Percentiles rank a stretch among this genome's conserved stretches.
Conservation (phyloP, 2,113 vertebrate species). For the Anhinga rufa region DNA sequence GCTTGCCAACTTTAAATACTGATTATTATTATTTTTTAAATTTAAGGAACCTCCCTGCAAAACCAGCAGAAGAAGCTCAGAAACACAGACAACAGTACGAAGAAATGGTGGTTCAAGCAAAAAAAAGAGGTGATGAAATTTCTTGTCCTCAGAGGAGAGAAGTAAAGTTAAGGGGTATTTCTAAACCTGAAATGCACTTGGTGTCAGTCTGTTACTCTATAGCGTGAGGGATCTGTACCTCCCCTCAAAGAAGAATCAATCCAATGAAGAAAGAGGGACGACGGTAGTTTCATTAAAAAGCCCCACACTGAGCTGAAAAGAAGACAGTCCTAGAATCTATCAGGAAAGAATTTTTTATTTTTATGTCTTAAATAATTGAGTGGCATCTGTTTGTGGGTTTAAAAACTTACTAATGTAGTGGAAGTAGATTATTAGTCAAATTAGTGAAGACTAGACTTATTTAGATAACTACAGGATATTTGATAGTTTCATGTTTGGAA, state of each 20-base stretch:
- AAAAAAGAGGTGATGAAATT: constrained; percentile 84
- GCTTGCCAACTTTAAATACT: background rate
- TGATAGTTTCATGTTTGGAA: background rate
- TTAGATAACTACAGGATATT: background rate
- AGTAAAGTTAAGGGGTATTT: background rate
- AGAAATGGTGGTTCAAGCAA: constrained; percentile 95
- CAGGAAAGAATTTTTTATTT: background rate
- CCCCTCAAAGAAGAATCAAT: background rate
- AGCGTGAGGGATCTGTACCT: background rate
- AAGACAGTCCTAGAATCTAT: background rate
- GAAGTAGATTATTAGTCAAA: background rate
- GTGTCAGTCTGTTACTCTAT: background rate
- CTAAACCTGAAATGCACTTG: background rate
- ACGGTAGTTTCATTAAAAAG: background rate
- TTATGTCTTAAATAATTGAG: background rate
- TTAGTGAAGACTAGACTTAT: background rate
- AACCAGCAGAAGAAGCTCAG: constrained; percentile 92
- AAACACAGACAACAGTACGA: constrained; percentile 93
- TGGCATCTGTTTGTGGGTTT: background rate
- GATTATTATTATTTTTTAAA: background rate
- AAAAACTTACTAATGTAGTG: background rate
- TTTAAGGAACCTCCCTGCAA: constrained; percentile 92
- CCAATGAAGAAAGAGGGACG: background rate
- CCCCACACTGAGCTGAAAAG: background rate
- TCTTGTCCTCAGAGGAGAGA: background rate